Evolutionary conservation across 2,797 vertebrate species (phyloP).

Genomic region (Zalophus californianus): DNA sequence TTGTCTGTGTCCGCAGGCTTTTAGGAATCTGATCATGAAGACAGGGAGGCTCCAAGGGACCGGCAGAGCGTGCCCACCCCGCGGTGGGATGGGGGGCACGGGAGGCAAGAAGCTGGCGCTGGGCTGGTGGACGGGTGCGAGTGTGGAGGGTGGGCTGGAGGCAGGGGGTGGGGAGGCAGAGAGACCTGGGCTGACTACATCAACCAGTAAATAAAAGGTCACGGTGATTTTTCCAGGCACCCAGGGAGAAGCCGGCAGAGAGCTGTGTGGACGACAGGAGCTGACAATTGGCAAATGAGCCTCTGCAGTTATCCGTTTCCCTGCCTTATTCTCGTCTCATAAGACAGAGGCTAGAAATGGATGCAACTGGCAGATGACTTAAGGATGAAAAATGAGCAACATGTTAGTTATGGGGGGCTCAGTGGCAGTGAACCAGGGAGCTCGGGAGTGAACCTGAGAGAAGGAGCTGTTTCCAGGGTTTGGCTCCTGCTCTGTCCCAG

Average conservation of each 20-base stretch:
- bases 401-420: constrained; percentile 12
- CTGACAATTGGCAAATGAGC: constrained; percentile 86
- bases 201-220: constrained; percentile 71
- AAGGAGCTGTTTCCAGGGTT: too few relatives aligned
- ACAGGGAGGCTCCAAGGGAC: background rate
- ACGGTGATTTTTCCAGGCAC: constrained; percentile 59
- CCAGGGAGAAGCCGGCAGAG: constrained; percentile 60
- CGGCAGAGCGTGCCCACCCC: background rate
- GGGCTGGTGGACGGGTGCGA: background rate
- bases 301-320: constrained; percentile 75
- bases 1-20: background rate
- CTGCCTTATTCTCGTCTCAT: constrained; percentile 82
- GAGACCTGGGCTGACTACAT: background rate
- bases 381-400: constrained; percentile 85
- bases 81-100: background rate
- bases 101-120: background rate
- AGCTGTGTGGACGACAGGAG: constrained; percentile 64
- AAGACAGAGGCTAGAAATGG: constrained; percentile 82
- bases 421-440: background rate
- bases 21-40: background rate
- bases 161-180: background rate
- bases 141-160: background rate
- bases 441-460: background rate
- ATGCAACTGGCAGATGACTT: constrained; percentile 82
- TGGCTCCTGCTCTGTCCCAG: background rate